Evolutionary conservation across 2,888 invertebrate genomes (phyloP).

Genomic region (Yponomeuta cagnagella): DNA sequence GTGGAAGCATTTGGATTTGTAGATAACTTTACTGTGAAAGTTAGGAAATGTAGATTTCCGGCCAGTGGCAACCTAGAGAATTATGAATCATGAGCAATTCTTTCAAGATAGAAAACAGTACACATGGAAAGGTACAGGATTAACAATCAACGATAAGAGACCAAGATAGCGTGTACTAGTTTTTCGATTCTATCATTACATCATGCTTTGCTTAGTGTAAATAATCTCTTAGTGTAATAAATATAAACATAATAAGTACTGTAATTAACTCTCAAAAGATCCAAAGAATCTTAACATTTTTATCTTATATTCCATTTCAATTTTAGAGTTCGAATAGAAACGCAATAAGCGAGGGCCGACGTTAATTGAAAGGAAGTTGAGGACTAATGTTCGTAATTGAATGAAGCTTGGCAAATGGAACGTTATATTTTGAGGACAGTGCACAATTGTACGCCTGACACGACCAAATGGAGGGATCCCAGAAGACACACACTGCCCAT

Average conservation of each 20-base stretch:
- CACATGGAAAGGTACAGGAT: background rate
- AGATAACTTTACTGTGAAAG: too few species aligned
- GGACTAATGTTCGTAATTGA: constrained; percentile 19
- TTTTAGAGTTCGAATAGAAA: background rate
- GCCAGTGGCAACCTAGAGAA: background rate
- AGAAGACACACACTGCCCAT: constrained; percentile 49
- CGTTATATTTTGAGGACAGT: constrained; percentile 40
- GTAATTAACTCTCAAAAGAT: background rate
- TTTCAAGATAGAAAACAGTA: background rate
- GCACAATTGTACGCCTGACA: constrained; percentile 20
- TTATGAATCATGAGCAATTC: background rate
- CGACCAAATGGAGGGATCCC: constrained; percentile 53
- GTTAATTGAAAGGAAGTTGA: constrained; percentile 17
- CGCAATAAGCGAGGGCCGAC: background rate
- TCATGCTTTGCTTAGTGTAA: background rate
- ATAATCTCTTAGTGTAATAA: background rate
- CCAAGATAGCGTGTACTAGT: constrained; percentile 1
- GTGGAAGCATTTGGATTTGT: too few species aligned
- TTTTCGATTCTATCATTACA: background rate
- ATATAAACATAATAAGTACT: background rate
- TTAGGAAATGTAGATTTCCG: too few species aligned
- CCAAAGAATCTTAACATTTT: background rate
- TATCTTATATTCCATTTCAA: background rate
- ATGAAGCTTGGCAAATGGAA: constrained; percentile 49
- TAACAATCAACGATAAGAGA: background rate